Percentiles rank a stretch among this genome's conserved stretches.
Conservation (phyloP, 1,140 invertebrate species). For the Muscidifurax raptorellus region DNA sequence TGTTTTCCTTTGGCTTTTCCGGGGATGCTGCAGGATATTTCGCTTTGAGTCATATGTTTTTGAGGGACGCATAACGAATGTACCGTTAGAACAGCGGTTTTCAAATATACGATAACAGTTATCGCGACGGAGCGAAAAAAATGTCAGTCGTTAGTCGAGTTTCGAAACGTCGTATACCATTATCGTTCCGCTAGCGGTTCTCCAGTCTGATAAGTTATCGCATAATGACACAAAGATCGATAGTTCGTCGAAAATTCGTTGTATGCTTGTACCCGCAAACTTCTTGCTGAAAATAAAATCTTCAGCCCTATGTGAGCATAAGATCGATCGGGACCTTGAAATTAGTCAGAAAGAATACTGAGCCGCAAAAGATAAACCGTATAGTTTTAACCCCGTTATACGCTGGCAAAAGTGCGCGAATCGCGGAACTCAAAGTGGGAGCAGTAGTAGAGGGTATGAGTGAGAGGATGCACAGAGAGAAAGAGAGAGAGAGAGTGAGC, state of each 20-base stretch:
- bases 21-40: not conserved
- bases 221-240: too few species aligned
- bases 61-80: too few species aligned
- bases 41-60: not conserved
- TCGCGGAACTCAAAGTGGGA: not conserved
- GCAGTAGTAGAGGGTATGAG: conserved; percentile 11
- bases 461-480: conserved; percentile 19
- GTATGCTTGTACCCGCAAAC: too few species aligned
- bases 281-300: too few species aligned
- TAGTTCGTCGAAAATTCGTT: too few species aligned
- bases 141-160: too few species aligned
- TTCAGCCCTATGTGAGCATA: too few species aligned
- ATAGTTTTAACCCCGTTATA: conserved; percentile 51
- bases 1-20: not conserved
- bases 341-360: conserved; percentile 9
- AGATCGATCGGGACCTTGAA: conserved; percentile 28
- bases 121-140: not conserved
- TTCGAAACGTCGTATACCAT: too few species aligned
- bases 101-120: not conserved
- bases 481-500: conserved; percentile 51
- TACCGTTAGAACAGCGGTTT: not conserved
- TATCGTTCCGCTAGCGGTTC: too few species aligned
- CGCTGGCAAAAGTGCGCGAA: conserved; percentile 31
- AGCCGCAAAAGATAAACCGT: not conserved
- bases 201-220: too few species aligned